Base-by-base conservation (phyloP, 2,888 invertebrate species). In the Empis stercorea region DNA sequence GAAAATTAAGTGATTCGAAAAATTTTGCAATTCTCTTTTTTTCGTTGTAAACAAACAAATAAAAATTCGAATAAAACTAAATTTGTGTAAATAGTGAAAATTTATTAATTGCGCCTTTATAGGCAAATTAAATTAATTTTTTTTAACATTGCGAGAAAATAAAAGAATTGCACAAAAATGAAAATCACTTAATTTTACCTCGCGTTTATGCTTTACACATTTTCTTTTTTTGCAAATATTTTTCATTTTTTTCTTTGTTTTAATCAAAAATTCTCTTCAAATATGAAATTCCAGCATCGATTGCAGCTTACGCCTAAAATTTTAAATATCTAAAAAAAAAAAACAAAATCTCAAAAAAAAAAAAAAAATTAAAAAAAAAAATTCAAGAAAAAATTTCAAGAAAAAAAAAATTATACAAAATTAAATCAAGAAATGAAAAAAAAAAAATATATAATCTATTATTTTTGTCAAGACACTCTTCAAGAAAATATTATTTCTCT, bases 261-360 rank as follows among this genome's bases (percentile, higher is more conserved):
- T n/a, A 46, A 50, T 44, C 45, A 42, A 23, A 43, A 41, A 47
- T 38, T 27, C 34, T 13, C 34, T 13, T 13, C 14, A 30, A 17
- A 50, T 47, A 13, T 38, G 42, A 48, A 52, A 51, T 57, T 56
- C 39, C 54, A 59, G 59, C 57, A 51, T 58, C 58, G 39, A 57
- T 60, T 54, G 55, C 57, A 58, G 53, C 55, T 51, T 57, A 55
- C 49, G 56, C 57, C 49, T 57, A 60, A 57, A 49, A 50, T 50
- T 48, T 52, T 48, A 52, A 51, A 48, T 44, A 34, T 34, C 30
- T 44, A 44, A 43, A 44, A 32, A 37, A 44, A 49, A 49, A 47
- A 46, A 13, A 40, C 23, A 43, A 30, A 16, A 32, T n/a, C n/a
- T n/a, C n/a, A 40, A 44, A 36, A 15, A 20, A 46, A 48, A 43